phyloP scores from a whole-genome alignment of 2,888 invertebrate species.

The Mesoligia furuncula region DNA sequence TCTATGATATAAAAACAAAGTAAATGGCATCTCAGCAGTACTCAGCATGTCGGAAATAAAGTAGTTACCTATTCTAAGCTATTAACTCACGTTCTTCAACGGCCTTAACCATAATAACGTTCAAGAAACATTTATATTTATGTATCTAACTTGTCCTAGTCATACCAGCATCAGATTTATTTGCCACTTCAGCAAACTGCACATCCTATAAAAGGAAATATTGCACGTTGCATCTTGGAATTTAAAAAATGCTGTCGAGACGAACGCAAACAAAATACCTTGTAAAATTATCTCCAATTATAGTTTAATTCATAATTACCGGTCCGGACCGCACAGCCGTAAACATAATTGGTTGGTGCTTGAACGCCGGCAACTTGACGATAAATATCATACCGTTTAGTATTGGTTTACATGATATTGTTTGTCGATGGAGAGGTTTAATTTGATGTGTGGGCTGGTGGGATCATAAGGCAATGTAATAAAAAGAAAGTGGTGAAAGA shows the following conservation, averaged over 20 bases:
- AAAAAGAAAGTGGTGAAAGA: background rate
- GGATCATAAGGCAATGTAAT: background rate
- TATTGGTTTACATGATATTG: conserved; percentile 63
- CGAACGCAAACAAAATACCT: conserved; percentile 58
- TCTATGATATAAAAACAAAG: background rate
- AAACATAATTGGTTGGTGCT: conserved; percentile 77
- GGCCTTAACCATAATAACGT: background rate
- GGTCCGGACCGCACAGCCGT: conserved; percentile 66
- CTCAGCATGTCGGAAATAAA: background rate
- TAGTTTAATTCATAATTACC: conserved; percentile 81
- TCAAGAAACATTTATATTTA: conserved; percentile 7
- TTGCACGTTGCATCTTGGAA: conserved; percentile 50
- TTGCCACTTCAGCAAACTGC: background rate
- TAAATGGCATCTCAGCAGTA: background rate
- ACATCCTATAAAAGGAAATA: conserved; percentile 44
- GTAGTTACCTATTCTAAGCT: background rate
- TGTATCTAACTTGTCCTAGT: background rate
- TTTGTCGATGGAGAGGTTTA: conserved; percentile 45
- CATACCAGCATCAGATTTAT: conserved; percentile 42
- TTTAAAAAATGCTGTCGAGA: conserved; percentile 66
- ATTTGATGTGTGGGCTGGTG: conserved; percentile 46
- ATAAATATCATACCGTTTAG: conserved; percentile 66
- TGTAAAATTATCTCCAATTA: conserved; percentile 78
- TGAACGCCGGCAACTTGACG: conserved; percentile 55
- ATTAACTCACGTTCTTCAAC: conserved; percentile 3